These are phyloP conservation scores for Apamea anceps DNA, from an alignment of 2,888 invertebrate species.

Conservation along the genomic window DNA sequence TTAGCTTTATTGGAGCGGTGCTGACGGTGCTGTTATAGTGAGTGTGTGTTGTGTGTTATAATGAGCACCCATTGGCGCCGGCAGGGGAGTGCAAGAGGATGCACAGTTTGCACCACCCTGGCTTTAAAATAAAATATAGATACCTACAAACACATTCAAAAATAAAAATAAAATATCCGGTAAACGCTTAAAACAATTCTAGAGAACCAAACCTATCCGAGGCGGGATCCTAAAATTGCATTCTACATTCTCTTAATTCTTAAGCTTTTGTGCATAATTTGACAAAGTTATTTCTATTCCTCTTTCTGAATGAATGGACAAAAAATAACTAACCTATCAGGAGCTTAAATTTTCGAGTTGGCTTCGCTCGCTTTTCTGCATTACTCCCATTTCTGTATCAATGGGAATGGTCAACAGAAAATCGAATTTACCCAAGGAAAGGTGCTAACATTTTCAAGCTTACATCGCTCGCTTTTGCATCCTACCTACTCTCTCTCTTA, in stretches of 20 bases:
- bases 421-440: no score
- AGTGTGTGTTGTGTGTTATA: no score
- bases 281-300: neutral
- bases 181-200: neutral
- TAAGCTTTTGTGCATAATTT: neutral
- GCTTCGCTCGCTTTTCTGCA: neutral
- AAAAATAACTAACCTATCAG: neutral
- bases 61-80: neutral
- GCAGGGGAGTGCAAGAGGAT: neutral
- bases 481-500: neutral
- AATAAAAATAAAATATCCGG: neutral
- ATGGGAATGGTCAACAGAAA: no score
- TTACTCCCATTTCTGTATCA: no score
- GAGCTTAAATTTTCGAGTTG: neutral
- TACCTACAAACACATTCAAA: neutral
- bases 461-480: no score
- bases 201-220: neutral
- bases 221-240: neutral
- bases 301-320: neutral
- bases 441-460: no score
- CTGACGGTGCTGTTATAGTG: no score
- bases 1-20: no score
- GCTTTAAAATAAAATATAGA: neutral
- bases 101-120: neutral
- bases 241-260: neutral